Percentiles rank a stretch among this genome's conserved stretches.
Evolutionary conservation across 2,797 vertebrate species (phyloP).

Genomic region (Sylvia borin): DNA sequence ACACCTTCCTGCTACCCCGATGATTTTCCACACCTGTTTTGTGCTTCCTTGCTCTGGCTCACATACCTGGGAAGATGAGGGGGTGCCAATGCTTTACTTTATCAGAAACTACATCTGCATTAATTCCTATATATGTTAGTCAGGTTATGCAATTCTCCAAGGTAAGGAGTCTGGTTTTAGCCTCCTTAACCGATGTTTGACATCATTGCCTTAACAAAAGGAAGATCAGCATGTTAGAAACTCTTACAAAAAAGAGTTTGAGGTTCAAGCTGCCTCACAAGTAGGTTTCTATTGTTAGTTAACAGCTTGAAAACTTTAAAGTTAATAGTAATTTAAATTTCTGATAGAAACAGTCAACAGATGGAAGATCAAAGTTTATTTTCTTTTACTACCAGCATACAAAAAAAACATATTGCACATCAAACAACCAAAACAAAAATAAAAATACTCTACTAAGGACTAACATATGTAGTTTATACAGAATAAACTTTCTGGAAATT

Average conservation of each 20-base stretch:
- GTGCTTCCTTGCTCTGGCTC: background rate
- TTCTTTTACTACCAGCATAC: slow-evolving; percentile 99
- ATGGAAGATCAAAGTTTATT: slow-evolving; percentile 99
- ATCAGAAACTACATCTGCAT: background rate
- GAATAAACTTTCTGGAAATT: slow-evolving; percentile 92
- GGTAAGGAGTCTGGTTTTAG: background rate
- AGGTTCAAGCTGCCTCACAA: slow-evolving; percentile 45
- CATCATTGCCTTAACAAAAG: background rate
- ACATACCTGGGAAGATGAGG: background rate
- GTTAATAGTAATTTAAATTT: slow-evolving; percentile 44
- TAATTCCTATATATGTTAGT: background rate
- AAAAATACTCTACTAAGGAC: slow-evolving; percentile 84
- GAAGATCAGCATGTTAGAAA: background rate
- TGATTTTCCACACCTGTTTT: background rate
- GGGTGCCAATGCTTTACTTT: background rate
- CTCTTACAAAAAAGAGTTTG: background rate
- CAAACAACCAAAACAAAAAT: slow-evolving; percentile 97
- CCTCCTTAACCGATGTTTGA: background rate
- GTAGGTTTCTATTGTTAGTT: background rate
- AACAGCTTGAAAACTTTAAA: slow-evolving; percentile 22
- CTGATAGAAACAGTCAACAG: slow-evolving; percentile 83
- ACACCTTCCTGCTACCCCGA: background rate
- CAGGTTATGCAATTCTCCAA: background rate
- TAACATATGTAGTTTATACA: slow-evolving; percentile 92
- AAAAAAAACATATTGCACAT: slow-evolving; percentile 99